Evolutionary conservation across 2,113 vertebrate genomes (phyloP).

Genomic region (Pteropus alecto): DNA sequence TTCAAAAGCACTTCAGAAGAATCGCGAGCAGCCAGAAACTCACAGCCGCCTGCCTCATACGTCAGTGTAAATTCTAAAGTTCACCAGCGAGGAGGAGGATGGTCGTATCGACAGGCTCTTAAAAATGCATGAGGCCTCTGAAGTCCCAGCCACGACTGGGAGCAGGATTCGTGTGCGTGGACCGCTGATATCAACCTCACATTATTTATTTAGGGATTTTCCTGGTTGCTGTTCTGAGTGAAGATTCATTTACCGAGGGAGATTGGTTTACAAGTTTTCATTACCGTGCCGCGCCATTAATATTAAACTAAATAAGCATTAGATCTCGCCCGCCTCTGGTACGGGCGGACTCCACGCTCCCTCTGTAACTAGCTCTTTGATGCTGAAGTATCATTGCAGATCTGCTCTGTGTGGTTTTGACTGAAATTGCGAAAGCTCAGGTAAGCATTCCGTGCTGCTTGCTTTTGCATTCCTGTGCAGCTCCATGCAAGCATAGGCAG

Average conservation of each 20-base stretch:
- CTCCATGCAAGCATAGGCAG: not conserved
- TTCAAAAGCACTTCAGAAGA: not conserved
- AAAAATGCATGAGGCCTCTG: conserved; percentile 80
- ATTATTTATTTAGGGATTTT: conserved; percentile 84
- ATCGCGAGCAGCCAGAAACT: not conserved
- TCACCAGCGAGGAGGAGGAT: not conserved
- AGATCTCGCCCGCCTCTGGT: not conserved
- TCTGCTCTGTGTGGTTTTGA: not conserved
- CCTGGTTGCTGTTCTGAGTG: conserved; percentile 56
- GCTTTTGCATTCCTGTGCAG: not conserved
- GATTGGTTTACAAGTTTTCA: conserved; percentile 51
- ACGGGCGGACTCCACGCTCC: not conserved
- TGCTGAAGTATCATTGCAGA: not conserved
- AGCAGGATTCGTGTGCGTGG: not conserved
- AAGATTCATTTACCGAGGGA: conserved; percentile 70
- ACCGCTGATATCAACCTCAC: conserved; percentile 55
- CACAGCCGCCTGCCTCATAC: not conserved
- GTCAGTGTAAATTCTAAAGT: not conserved
- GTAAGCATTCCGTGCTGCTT: not conserved
- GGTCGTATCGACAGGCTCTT: conserved; percentile 46
- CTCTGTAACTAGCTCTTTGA: not conserved
- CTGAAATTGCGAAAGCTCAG: not conserved
- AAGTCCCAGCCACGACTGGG: conserved; percentile 6
- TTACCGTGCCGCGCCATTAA: conserved; percentile 49
- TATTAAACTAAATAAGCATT: conserved; percentile 27